Evolutionary conservation across 2,888 invertebrate genomes (phyloP), one percentile per base, ranked within the genome.

Genomic region (Andrena praecox): DNA sequence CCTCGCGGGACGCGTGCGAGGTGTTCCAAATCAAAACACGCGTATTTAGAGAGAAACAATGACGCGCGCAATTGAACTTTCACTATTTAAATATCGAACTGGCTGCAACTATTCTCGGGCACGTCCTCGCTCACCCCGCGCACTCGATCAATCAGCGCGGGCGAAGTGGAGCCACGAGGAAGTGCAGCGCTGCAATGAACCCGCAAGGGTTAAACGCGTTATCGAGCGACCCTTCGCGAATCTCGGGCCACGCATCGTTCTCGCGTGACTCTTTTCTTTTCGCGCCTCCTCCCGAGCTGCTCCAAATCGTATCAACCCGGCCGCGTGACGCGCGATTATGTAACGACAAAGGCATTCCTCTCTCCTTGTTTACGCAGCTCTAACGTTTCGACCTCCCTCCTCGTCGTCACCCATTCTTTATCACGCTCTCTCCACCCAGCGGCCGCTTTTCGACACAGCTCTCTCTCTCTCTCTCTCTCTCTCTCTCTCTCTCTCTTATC

Each of bases 271-370:
- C 48, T 59, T 6, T 71, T 56, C 63, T 69, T 33, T 66, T 71
- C 63, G 16, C 12, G n/a, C 10, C 33, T 20, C 73, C 56, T 64
- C 59, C 66, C 52, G 82, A 85, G 12, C 29, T n/a, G 73, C 52
- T 62, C 59, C 67, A 52, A 85, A 85, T 86, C 70, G 79, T 87
- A 85, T 84, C 83, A 75, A 78, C 78, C 78, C 74, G 62, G 35
- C 73, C 75, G 81, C 73, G 85, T 84, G 88, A 88, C 86, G 85
- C 83, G 74, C 66, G 79, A 69, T 88, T 88, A 88, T 64, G 88
- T 85, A 88, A 88, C 83, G 66, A 70, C 74, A 76, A 77, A 72
- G 80, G 87, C 82, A 70, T 68, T 85, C 68, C 80, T 76, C 80
- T 77, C 73, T 82, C 24, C 20, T 10, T 50, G 59, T 54, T 66